Base-by-base conservation (phyloP, 2,888 invertebrate genomes). In the Troides helena region DNA sequence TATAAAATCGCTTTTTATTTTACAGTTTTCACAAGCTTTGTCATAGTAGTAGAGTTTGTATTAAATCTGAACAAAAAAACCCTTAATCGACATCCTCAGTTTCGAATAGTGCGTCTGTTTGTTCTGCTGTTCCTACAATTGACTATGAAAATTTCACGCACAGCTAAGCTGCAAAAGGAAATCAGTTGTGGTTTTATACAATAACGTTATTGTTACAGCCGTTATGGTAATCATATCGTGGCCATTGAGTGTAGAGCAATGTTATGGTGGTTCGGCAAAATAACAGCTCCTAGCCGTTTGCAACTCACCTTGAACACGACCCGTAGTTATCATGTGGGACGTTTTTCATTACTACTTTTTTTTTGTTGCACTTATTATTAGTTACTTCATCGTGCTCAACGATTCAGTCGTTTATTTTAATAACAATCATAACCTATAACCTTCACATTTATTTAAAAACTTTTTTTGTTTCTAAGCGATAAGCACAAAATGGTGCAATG, bases 131-230 rank as follows among this genome's bases (percentile, higher is more conserved):
- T 56, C 39, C 62, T 62, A 66, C 59, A 62, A 39, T 25, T 25
- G 39, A 59, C 63, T 67, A 67, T 60, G 67, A 70, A 70, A 70
- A 67, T 70, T 70, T 70, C 70, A 70, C 67, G 70, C 70, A 67
- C 53, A 67, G 70, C 17, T 70, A 64, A 64, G 64, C 70, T 67
- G 64, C 70, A 57, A 67, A 67, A 70, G 67, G 67, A 70, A 70
- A 70, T 70, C 70, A 57, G 67, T 64, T 65, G 70, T 67, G 70
- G 67, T 70, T 70, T 70, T 59, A 63, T 70, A 66, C 70, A 70
- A 67, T 66, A 56, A 66, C 53, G 67, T 64, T 70, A 70, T 70
- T 70, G 64, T 70, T 67, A 39, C 50, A 62, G 63, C 67, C 67
- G 70, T 70, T 70, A 70, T 70, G 70, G 70, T 70, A 63, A 67